Evolutionary conservation across 1,140 invertebrate genomes (phyloP), one percentile per base, ranked within the genome.

Genomic region (Drosophila tristis): DNA sequence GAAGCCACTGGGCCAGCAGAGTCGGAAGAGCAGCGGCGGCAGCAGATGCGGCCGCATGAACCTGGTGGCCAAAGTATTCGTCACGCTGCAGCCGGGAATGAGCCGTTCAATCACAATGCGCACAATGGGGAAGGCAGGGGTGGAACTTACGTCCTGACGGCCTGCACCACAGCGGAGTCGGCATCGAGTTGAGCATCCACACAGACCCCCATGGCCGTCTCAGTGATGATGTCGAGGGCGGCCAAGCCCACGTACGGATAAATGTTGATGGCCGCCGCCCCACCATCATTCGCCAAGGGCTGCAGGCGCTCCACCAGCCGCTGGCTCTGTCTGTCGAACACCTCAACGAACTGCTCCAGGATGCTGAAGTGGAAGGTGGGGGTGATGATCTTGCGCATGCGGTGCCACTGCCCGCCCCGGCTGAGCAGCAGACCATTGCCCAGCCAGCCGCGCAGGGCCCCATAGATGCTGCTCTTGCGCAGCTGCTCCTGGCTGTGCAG

Each of bases 321-420:
- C 9, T 94, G 89, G 35, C 94, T 93, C 81, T 97, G 96, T 57
- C 95, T 94, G 78, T 96, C 94, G 80, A 98, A 96, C 0, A 96
- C 93, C 0, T 94, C 93, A 2, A 97, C 70, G 86, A 97, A 97
- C 64, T 95, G 94, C 74, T 96, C 94, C 26, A 97, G 87, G 42
- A 97, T 96, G 71, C 95, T 95, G 80, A 96, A 96, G 91, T 97
- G 96, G 90, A 97, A 97, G 0, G 96, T 94, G 9, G 96, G 96
- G 0, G 96, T 97, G 1, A 98, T 90, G n/a, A 90, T 75, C 54
- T 90, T 90, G 6, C 87, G 80, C 82, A 85, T 89, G 15, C 50
- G 47, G 11, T 75, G 85, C 90, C 90, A 91, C 5, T 48, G 47
- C 16, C 65, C 57, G 8, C 84, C 90, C 6, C 59, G 47, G 54